These are phyloP conservation scores for Melanotaenia maccullochi DNA, from an alignment of 2,797 vertebrate species.

Conservation along the genomic window DNA sequence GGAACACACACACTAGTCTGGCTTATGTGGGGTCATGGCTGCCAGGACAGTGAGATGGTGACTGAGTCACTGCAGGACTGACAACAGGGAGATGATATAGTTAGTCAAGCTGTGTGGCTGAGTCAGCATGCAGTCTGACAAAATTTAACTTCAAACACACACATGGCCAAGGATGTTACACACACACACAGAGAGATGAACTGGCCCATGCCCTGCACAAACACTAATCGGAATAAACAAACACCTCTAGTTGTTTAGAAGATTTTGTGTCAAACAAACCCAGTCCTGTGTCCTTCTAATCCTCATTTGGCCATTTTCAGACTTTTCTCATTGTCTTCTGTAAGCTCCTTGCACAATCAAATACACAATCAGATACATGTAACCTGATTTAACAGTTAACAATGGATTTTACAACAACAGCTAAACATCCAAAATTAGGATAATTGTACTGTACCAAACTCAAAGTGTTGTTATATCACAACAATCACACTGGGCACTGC, in stretches of 20 bases:
- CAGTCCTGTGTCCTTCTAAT: slow-evolving; percentile 26
- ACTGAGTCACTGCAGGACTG: slow-evolving; percentile 32
- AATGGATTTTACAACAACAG: not conserved
- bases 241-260: slow-evolving; percentile 56
- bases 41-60: slow-evolving; percentile 26
- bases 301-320: slow-evolving; percentile 35
- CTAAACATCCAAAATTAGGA: too few relatives aligned
- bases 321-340: slow-evolving; percentile 33
- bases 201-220: slow-evolving; percentile 19
- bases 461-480: too few relatives aligned
- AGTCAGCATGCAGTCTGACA: slow-evolving; percentile 32
- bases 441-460: too few relatives aligned
- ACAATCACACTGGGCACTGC: too few relatives aligned
- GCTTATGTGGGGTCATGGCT: slow-evolving; percentile 48
- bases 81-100: slow-evolving; percentile 37
- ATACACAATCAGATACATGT: not conserved
- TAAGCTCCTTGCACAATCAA: slow-evolving; percentile 17
- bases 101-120: slow-evolving; percentile 20
- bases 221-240: slow-evolving; percentile 63
- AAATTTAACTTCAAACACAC: slow-evolving; percentile 42
- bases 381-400: too few relatives aligned
- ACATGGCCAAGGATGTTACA: slow-evolving; percentile 28
- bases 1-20: slow-evolving; percentile 24
- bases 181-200: slow-evolving; percentile 11
- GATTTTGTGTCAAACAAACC: slow-evolving; percentile 62